Percentiles rank a stretch among this genome's conserved stretches.
Evolutionary conservation across 2,797 vertebrate species (phyloP).

Genomic region (Valencia hispanica): DNA sequence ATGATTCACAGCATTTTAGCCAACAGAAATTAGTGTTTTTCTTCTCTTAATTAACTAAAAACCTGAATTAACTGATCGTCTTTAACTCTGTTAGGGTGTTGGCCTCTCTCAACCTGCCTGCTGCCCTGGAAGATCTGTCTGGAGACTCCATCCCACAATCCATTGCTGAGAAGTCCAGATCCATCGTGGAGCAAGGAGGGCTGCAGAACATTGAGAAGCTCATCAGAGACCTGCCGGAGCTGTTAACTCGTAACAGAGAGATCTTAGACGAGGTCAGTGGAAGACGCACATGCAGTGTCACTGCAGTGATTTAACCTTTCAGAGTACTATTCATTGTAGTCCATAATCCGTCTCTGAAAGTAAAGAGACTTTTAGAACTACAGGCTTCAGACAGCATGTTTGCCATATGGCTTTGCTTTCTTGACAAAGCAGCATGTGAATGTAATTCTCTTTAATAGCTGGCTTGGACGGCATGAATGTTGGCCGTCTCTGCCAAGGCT

Average conservation of each 20-base stretch:
- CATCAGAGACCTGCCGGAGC: slow-evolving; percentile 93
- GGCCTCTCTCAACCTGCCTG: slow-evolving; percentile 97
- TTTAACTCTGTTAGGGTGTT: slow-evolving; percentile 83
- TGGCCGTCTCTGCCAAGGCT: slow-evolving; percentile 18
- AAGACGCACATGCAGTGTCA: neutral
- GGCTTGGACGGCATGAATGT: slow-evolving; percentile 24
- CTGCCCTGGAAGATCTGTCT: slow-evolving; percentile 95
- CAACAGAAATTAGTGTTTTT: neutral
- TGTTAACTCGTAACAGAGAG: slow-evolving; percentile 95
- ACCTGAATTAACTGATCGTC: neutral
- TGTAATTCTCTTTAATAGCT: slow-evolving; percentile 29
- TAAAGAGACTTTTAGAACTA: slow-evolving; percentile 29
- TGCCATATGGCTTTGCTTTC: slow-evolving; percentile 34
- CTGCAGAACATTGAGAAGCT: slow-evolving; percentile 95
- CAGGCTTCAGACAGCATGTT: slow-evolving; percentile 39
- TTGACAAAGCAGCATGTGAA: slow-evolving; percentile 45
- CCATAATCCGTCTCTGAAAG: slow-evolving; percentile 15
- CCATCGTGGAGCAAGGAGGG: slow-evolving; percentile 91
- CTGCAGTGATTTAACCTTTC: neutral
- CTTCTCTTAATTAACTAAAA: neutral
- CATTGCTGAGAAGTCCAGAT: slow-evolving; percentile 91
- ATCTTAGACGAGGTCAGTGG: slow-evolving; percentile 91
- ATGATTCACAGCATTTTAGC: neutral
- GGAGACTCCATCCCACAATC: slow-evolving; percentile 96
- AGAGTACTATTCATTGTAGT: neutral